Base-by-base conservation (phyloP, 2,113 vertebrate species). In the Nanorana parkeri region DNA sequence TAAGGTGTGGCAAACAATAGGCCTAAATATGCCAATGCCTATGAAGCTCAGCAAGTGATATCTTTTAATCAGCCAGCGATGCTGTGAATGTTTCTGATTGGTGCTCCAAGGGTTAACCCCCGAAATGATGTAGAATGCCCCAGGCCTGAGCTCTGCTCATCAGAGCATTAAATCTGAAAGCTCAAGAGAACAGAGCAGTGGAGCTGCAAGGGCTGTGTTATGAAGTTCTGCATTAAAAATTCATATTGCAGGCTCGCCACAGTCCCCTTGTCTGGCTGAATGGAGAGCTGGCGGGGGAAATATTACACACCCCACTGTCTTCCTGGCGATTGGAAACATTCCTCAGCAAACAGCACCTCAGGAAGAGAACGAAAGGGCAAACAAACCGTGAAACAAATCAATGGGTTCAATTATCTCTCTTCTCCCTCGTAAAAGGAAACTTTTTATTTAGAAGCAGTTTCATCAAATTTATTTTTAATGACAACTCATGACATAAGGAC, bases 161-260 rank as follows among this genome's bases (percentile, higher is more conserved):
- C 87, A 78, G 90, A 94, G 94, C 92, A 87, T 91, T 92, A 95
- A 95, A 94, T 94, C 92, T 90, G 90, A 88, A 91, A 89, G 91
- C 93, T 93, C 94, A 86, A 90, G 93, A 90, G 88, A 93, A 91
- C 87, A 82, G 84, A 88, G 92, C 87, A 87, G 92, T 90, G 87
- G 81, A 81, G 88, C 92, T 91, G 91, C 90, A 84, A 89, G 89
- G 91, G 89, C 86, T 88, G 90, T 89, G 93, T 93, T 94, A 93
- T 94, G 94, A 94, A 95, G 94, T 92, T 90, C 91, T 92, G 91
- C 94, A 96, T 97, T 96, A 96, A 97, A 96, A 96, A 97, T 97
- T 95, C 94, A 96, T 94, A 93, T 93, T 85, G 89, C 88, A 91
- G 90, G 93, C 94, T 94, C 87, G 94, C 95, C 88, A 91, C 84